Evolutionary conservation across 2,888 invertebrate species (phyloP), one percentile per base, ranked within the genome.

Genomic region (Geotrupes spiniger): DNA sequence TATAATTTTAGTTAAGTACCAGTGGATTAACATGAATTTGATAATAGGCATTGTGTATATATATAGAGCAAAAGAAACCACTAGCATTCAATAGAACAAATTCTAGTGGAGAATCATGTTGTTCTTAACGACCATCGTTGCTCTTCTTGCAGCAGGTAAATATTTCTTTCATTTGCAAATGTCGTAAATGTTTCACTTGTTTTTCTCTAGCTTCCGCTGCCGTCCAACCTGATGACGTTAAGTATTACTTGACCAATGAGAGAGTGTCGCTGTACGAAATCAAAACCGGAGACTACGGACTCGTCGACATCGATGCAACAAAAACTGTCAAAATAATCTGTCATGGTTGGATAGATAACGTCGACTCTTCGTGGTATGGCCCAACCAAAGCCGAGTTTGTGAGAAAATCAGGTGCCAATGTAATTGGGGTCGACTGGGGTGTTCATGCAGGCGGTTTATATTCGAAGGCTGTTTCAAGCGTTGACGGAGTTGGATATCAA

Each of bases 391-490:
- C 42, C 5, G 53, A 44, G 5, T 56, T 49, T 40, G 36, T 49
- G 3, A 21, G 15, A 14, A 46, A 41, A 21, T 47, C 38, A 11
- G 28, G 36, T 15, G 36, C 26, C 27, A 52, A 52, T 33, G 45
- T 52, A 4, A 31, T 52, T 26, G 42, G 39, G 6, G 42, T 49
- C 8, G 42, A 45, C 25, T 52, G 52, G 52, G 38, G 41, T 17
- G 44, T 45, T 26, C 44, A 41, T 31, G 36, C 52, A n/a, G 42
- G 37, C 25, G 33, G 26, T 16, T 17, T 49, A 2, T 72, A 49
- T 36, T 25, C 28, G 21, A 15, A 10, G 8, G 8, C 33, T n/a
- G n/a, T n/a, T n/a, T n/a, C n/a, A n/a, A n/a, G n/a, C n/a, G n/a
- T 47, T 14, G 58, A 6, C 3, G 21, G 6, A 4, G 21, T 21